phyloP scores from a whole-genome alignment of 2,888 invertebrate species.

The Drosophila meridionalis region DNA sequence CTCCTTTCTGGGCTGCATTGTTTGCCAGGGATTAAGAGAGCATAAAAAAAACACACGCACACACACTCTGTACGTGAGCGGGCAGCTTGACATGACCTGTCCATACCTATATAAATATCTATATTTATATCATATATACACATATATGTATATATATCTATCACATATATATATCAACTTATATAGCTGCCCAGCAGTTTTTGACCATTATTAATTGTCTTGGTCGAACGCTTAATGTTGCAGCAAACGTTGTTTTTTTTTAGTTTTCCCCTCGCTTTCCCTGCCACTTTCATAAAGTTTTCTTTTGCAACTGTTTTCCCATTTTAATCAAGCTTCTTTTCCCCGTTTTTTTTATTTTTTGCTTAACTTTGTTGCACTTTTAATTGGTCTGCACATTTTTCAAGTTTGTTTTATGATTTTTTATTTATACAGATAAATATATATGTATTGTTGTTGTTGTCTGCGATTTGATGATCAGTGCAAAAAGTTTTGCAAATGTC shows the following conservation, averaged over 20 bases:
- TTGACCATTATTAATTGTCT: conserved; percentile 71
- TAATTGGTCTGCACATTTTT: conserved; percentile 62
- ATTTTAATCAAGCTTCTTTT: conserved; percentile 29
- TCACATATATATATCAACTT: not conserved
- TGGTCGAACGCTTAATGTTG: conserved; percentile 44
- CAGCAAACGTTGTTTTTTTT: conserved; percentile 46
- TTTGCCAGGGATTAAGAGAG: conserved; percentile 62
- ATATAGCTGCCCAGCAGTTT: conserved; percentile 30
- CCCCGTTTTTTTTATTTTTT: conserved; percentile 24
- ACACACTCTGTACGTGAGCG: not conserved
- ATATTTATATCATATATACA: conserved; percentile 54
- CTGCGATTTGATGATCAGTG: conserved; percentile 29
- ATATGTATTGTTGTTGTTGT: conserved; percentile 26
- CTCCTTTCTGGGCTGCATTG: conserved; percentile 38
- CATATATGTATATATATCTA: not conserved
- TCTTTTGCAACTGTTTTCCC: conserved; percentile 29
- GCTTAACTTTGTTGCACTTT: conserved; percentile 63
- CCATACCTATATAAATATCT: conserved; percentile 43
- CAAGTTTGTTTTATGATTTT: conserved; percentile 51
- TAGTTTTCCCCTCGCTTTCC: not conserved
- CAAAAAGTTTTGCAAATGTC: conserved; percentile 21
- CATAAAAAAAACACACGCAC: conserved; percentile 12
- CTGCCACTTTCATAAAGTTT: conserved; percentile 19
- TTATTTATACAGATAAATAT: conserved; percentile 15
- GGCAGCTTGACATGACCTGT: conserved; percentile 45